phyloP scores from a whole-genome alignment of 2,113 vertebrate species.

The Noctilio leporinus region DNA sequence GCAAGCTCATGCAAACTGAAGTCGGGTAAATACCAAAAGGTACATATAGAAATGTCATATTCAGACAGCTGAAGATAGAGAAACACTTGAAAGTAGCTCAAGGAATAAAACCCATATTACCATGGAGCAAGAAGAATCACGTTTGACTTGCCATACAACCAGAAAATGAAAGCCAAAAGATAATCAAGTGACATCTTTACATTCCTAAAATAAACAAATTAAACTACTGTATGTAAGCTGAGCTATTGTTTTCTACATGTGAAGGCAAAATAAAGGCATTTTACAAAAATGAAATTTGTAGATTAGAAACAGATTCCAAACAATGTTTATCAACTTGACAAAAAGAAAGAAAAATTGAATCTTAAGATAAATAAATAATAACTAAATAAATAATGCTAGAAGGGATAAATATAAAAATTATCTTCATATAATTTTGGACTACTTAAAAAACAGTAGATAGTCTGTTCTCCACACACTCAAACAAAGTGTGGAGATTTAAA shows the following conservation, averaged over 20 bases:
- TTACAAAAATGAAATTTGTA: neutral
- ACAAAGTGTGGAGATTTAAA: neutral
- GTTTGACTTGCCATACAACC: neutral
- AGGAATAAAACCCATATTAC: neutral
- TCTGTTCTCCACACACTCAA: too few relatives aligned
- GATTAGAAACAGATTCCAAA: neutral
- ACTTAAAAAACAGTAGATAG: too few relatives aligned
- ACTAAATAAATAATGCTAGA: neutral
- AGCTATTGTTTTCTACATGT: neutral
- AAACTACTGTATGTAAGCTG: neutral
- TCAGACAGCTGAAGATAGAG: neutral
- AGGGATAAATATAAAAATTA: neutral
- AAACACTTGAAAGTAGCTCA: neutral
- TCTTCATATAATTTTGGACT: neutral
- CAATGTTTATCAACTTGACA: neutral
- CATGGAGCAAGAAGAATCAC: neutral
- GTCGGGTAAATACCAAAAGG: neutral
- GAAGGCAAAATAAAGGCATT: neutral
- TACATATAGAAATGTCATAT: neutral
- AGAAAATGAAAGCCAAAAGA: neutral
- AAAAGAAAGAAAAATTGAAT: neutral
- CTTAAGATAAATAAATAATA: neutral
- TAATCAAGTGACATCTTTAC: neutral
- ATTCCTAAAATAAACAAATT: neutral
- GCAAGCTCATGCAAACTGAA: neutral